These are phyloP conservation scores for Carterocephalus palaemon DNA, from an alignment of 2,888 invertebrate species.

Conservation along the genomic window DNA sequence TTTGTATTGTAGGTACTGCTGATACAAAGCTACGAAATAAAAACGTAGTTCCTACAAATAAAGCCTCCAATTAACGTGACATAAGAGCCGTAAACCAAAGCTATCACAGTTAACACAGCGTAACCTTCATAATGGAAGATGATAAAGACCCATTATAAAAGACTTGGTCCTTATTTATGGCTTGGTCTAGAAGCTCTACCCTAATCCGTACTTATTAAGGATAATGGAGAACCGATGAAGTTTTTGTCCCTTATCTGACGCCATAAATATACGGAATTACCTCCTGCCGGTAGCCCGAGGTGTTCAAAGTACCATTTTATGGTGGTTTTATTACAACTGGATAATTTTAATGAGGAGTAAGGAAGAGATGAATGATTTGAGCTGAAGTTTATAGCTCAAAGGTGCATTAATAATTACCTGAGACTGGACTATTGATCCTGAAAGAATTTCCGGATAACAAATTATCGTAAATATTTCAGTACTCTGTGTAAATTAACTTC, in stretches of 20 bases:
- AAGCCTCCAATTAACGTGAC: constrained; percentile 52
- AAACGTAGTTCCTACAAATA: no score
- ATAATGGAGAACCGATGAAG: constrained; percentile 74
- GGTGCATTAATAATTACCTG: no score
- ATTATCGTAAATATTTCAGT: no score
- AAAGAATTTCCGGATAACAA: no score
- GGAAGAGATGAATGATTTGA: constrained; percentile 37
- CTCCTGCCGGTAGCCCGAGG: constrained; percentile 52
- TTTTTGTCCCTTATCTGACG: constrained; percentile 67
- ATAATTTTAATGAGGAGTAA: constrained; percentile 49
- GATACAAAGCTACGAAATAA: constrained; percentile 11
- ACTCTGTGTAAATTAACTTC: no score
- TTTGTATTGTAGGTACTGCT: no score
- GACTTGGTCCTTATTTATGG: constrained; percentile 66
- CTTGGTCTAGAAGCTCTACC: constrained; percentile 55
- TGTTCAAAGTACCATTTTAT: constrained; percentile 64
- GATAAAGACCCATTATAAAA: constrained; percentile 67
- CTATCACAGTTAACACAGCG: constrained; percentile 60
- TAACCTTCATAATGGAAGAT: constrained; percentile 56
- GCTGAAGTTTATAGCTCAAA: constrained; percentile 37
- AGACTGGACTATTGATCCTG: not conserved
- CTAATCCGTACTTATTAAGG: constrained; percentile 77
- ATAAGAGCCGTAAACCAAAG: constrained; percentile 61
- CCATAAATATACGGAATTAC: constrained; percentile 63
- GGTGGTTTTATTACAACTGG: constrained; percentile 51